These are phyloP conservation scores for Austrolebias charrua DNA, from an alignment of 2,797 vertebrate species.

Conservation along the genomic window DNA sequence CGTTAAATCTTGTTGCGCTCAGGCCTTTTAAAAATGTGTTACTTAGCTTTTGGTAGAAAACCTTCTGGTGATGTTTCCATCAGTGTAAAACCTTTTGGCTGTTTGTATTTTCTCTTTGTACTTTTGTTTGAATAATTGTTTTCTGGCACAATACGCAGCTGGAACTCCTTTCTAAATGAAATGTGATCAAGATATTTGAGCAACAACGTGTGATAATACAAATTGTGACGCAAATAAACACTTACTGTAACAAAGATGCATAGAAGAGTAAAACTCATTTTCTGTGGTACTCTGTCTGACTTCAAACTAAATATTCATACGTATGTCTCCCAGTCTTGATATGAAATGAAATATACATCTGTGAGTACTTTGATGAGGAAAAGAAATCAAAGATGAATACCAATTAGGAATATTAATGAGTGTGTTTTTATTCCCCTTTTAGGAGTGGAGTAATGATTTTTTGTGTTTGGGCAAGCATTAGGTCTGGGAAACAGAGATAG, in stretches of 20 bases:
- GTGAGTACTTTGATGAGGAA: not conserved
- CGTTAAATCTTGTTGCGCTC: constrained; percentile 19
- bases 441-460: not conserved
- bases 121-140: constrained; percentile 40
- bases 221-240: constrained; percentile 62
- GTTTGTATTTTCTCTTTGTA: constrained; percentile 40
- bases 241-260: constrained; percentile 6
- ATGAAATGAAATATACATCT: not conserved
- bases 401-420: not conserved
- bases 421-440: not conserved
- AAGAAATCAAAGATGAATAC: not conserved
- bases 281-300: no score
- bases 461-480: constrained; percentile 20
- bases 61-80: constrained; percentile 13
- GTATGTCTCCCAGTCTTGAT: not conserved
- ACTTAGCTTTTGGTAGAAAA: constrained; percentile 25
- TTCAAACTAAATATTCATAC: no score
- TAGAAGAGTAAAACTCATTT: no score
- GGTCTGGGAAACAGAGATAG: constrained; percentile 21
- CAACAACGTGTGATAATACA: constrained; percentile 42
- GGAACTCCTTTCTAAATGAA: constrained; percentile 45
- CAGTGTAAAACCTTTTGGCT: constrained; percentile 39
- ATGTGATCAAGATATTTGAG: constrained; percentile 35
- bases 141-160: constrained; percentile 26
- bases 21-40: constrained; percentile 11